Conservation (phyloP, 2,797 vertebrate genomes). For the Adelosebastes latens region DNA sequence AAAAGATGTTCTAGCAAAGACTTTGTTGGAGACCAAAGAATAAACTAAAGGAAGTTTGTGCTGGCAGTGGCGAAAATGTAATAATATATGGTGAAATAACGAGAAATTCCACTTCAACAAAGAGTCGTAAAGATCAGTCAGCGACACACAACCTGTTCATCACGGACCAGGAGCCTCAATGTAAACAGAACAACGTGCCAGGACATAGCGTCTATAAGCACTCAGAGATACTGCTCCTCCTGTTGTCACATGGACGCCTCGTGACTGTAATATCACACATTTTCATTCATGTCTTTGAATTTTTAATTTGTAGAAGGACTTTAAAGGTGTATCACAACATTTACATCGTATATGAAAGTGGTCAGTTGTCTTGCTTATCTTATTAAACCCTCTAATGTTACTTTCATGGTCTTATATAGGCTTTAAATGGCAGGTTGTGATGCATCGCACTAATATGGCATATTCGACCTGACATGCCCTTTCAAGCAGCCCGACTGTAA, state of each 20-base stretch:
- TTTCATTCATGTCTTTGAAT: neutral
- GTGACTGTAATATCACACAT: neutral
- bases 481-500: conserved; percentile 52
- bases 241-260: conserved; percentile 3
- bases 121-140: neutral
- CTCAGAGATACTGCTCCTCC: neutral
- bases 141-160: conserved; percentile 10
- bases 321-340: neutral
- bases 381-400: conserved; percentile 32
- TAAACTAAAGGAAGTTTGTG: conserved; percentile 22
- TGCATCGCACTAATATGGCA: conserved; percentile 37
- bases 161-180: conserved; percentile 9
- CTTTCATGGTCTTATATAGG: conserved; percentile 27
- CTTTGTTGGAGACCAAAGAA: neutral
- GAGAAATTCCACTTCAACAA: neutral
- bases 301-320: neutral
- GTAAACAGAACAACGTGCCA: conserved; percentile 42
- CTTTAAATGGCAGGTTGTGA: conserved; percentile 43
- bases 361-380: neutral
- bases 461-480: conserved; percentile 66
- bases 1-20: neutral
- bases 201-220: neutral
- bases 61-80: neutral
- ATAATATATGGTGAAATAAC: neutral
- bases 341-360: neutral